Base-by-base conservation (phyloP, 1,140 invertebrate species). In the Samia ricini region DNA sequence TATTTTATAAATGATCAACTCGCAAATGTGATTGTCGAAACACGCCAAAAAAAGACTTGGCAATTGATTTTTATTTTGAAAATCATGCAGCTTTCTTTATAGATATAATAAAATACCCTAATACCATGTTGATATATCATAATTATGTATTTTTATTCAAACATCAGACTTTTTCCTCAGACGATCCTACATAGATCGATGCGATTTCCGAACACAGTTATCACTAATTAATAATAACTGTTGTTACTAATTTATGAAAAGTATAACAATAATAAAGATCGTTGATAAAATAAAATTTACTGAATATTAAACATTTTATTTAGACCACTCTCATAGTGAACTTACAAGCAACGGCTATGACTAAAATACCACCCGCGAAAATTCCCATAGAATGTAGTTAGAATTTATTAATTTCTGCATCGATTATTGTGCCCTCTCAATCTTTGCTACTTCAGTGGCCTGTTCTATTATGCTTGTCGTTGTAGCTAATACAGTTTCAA, bases 311-410 rank as follows among this genome's bases (percentile, higher is more conserved):
- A 49, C n/a, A 42, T 23, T 24, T 50, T 50, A 24, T 48, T 68
- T 76, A 83, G 21, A 88, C 80, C 18, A 81, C 22, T 66, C 76
- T 76, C 66, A 86, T 76, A n/a, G 63, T 63, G 60, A 85, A 77
- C 74, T 77, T 81, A 58, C 76, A 81, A 12, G 67, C 78, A 48
- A 79, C 71, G 36, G 68, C 70, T 0, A 79, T 23, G 10, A 86
- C 60, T 18, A 85, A 33, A 23, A 86, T 75, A 4, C 78, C 79
- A 36, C 70, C 81, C 0, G 69, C 71, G 52, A 86, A 86, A 49
- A 88, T 85, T 63, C 8, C 82, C 83, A 51, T 85, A 86, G 36
- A 85, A 79, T 8, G 68, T 72, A n/a, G 64, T 80, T 71, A 1
- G 65, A 15, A n/a, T n/a, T n/a, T n/a, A 23, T 12, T 56, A 23